A percentile compares a stretch with the other conserved stretches of the same genome.
Conservation (phyloP, 2,797 vertebrate species). For the Avahi laniger region DNA sequence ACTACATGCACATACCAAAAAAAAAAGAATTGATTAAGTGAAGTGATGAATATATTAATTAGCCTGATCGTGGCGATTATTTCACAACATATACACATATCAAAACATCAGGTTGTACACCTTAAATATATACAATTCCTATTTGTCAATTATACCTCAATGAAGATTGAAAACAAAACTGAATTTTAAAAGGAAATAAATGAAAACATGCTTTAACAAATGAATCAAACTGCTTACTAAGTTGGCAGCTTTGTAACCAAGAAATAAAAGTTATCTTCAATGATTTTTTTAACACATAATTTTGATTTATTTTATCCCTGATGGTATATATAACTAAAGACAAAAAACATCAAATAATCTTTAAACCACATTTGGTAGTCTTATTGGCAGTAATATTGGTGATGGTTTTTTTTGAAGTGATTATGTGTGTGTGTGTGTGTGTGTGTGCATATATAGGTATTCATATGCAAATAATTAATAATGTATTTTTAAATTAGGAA, state of each 20-base stretch:
- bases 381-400: neutral
- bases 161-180: neutral
- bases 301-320: neutral
- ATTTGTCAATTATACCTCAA: neutral
- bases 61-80: neutral
- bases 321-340: neutral
- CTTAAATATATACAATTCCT: neutral
- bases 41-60: neutral
- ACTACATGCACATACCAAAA: rapidly evolving
- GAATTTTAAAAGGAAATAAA: neutral
- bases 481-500: neutral
- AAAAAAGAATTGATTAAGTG: neutral
- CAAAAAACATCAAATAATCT: neutral
- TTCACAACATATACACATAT: neutral
- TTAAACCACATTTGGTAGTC: neutral
- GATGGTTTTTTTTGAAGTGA: neutral
- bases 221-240: neutral
- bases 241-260: neutral
- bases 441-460: neutral
- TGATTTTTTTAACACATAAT: neutral
- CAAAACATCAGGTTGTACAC: neutral
- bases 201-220: neutral
- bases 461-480: neutral
- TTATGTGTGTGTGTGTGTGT: neutral
- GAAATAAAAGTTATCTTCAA: neutral